These are phyloP conservation scores for Urocyon cinereoargenteus DNA, from an alignment of 2,797 vertebrate genomes.

Conservation along the genomic window DNA sequence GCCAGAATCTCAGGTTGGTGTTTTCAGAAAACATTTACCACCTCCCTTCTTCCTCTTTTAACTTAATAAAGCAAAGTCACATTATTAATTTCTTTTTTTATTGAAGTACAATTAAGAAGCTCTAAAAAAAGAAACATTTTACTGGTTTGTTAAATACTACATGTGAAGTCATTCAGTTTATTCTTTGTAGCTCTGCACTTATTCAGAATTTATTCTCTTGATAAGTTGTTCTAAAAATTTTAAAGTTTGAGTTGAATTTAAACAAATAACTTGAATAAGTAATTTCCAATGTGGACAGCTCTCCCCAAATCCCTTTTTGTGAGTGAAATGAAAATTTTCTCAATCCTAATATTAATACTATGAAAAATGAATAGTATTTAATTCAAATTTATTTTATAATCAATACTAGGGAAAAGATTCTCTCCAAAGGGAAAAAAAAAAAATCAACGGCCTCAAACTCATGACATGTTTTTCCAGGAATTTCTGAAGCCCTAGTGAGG, in stretches of 20 bases:
- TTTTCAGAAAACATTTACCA: conserved; percentile 50
- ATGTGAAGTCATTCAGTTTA: conserved; percentile 56
- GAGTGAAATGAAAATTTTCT: conserved; percentile 20
- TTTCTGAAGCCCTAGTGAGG: not conserved
- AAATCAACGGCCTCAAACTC: not conserved
- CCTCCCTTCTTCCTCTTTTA: not conserved
- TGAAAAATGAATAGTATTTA: conserved; percentile 40
- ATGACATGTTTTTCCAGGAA: not conserved
- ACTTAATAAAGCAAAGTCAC: conserved; percentile 34
- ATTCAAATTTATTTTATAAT: conserved; percentile 16
- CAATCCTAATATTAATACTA: conserved; percentile 17
- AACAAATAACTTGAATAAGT: conserved; percentile 49
- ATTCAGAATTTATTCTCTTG: conserved; percentile 48
- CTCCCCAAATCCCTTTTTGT: not conserved
- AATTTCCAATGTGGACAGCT: conserved; percentile 1
- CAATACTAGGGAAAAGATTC: not conserved
- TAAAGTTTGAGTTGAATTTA: conserved; percentile 56
- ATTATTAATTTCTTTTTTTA: conserved; percentile 11
- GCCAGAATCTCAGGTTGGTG: not conserved
- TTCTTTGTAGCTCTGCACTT: conserved; percentile 40
- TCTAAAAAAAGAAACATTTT: conserved; percentile 67
- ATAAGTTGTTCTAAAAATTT: conserved; percentile 28
- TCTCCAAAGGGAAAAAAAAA: not conserved
- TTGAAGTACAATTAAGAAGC: conserved; percentile 50
- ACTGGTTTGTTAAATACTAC: conserved; percentile 53